These are phyloP conservation scores for Oenanthe oenanthe DNA, from an alignment of 2,113 vertebrate species.

Conservation along the genomic window DNA sequence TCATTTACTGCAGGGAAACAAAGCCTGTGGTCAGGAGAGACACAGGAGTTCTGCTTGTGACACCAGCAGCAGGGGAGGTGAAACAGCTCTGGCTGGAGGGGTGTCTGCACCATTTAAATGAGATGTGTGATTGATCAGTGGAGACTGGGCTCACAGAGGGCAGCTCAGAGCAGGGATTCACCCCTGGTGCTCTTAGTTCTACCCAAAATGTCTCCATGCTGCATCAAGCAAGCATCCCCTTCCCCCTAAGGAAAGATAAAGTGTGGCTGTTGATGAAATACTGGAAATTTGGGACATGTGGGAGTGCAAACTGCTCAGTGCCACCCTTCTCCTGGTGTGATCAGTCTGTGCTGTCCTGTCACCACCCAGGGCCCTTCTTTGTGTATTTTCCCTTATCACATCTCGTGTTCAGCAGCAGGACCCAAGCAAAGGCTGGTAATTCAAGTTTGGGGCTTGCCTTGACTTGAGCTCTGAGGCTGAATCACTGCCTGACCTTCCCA, in stretches of 20 bases:
- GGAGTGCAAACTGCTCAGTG: neutral
- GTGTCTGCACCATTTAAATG: neutral
- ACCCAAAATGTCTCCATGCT: neutral
- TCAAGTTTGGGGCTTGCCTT: neutral
- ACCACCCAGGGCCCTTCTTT: neutral
- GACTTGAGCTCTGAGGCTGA: accelerated
- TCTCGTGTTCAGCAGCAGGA: neutral
- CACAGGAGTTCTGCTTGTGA: neutral
- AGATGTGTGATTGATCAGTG: neutral
- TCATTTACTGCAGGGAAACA: neutral
- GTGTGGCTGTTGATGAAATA: neutral
- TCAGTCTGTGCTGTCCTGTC: neutral
- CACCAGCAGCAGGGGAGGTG: neutral
- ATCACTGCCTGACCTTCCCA: neutral
- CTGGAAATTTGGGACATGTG: neutral
- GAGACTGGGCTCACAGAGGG: neutral
- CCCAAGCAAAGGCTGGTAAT: neutral
- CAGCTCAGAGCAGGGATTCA: neutral
- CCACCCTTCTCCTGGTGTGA: neutral
- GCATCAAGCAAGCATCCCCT: accelerated
- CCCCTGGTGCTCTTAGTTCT: neutral
- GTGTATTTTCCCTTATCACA: neutral
- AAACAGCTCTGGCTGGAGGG: neutral
- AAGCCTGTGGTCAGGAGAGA: neutral
- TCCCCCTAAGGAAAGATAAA: neutral